Conservation (phyloP, 2,888 invertebrate species). For the Papilio demoleus region DNA sequence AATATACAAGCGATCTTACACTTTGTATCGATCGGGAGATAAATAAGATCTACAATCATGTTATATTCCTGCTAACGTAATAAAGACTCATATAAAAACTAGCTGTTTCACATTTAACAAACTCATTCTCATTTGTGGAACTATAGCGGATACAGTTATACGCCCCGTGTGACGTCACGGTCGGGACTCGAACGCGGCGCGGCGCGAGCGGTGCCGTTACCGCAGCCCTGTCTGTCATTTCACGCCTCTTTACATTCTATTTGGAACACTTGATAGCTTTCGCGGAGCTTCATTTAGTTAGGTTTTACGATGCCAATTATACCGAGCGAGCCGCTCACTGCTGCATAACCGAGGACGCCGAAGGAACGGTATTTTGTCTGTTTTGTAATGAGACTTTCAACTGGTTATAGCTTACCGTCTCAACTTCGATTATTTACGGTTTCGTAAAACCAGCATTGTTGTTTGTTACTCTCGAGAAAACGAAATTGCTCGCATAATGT, state of each 20-base stretch:
- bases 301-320: constrained; percentile 29
- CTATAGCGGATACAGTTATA: constrained; percentile 20
- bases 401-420: not conserved
- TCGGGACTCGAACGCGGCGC: not conserved
- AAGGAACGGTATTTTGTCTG: constrained; percentile 32
- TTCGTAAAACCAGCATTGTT: not conserved
- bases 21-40: not conserved
- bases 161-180: constrained; percentile 24
- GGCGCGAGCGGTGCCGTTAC: constrained; percentile 29
- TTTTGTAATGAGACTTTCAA: constrained; percentile 26
- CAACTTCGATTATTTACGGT: constrained; percentile 1
- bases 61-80: not conserved
- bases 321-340: not conserved
- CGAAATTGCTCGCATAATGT: not conserved
- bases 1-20: not conserved
- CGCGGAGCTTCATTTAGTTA: constrained; percentile 27
- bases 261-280: constrained; percentile 28
- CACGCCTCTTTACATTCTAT: constrained; percentile 39
- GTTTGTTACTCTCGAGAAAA: constrained; percentile 1
- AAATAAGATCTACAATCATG: not conserved
- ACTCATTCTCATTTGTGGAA: not conserved
- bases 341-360: constrained; percentile 20
- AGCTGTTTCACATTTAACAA: not conserved
- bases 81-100: not conserved
- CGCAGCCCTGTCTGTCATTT: constrained; percentile 35